Conservation (phyloP, 2,113 vertebrate genomes). For the Piprites chloris region DNA sequence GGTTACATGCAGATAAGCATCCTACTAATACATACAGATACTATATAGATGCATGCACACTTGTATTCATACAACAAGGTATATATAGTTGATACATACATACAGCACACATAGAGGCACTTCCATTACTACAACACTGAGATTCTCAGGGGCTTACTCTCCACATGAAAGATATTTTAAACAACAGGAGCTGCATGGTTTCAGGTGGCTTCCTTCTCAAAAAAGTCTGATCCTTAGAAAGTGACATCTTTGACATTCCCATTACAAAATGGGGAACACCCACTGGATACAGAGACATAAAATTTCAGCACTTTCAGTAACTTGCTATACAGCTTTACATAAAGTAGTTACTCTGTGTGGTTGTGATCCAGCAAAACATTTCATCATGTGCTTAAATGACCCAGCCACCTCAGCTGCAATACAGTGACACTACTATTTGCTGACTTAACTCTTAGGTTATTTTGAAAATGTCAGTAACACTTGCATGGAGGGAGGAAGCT, state of each 20-base stretch:
- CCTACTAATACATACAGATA: neutral
- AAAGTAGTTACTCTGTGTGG: neutral
- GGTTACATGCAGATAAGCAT: neutral
- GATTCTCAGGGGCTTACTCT: neutral
- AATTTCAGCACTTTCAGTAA: neutral
- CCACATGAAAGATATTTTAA: neutral
- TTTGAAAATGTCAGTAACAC: neutral
- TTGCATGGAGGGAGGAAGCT: neutral
- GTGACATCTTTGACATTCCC: neutral
- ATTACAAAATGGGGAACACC: neutral
- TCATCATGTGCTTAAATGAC: neutral
- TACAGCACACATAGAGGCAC: neutral
- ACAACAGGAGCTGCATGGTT: neutral
- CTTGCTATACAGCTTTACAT: neutral
- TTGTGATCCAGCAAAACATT: neutral
- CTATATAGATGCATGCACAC: neutral
- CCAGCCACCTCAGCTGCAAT: neutral
- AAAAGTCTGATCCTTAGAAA: neutral
- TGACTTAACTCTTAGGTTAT: neutral
- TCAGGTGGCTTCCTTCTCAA: neutral
- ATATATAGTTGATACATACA: no score
- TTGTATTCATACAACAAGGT: neutral
- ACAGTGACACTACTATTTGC: neutral
- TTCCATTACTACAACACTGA: neutral
- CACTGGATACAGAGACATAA: neutral